Evolutionary conservation across 2,113 vertebrate species (phyloP), one percentile per base, ranked within the genome.

Genomic region (Labrus mixtus): DNA sequence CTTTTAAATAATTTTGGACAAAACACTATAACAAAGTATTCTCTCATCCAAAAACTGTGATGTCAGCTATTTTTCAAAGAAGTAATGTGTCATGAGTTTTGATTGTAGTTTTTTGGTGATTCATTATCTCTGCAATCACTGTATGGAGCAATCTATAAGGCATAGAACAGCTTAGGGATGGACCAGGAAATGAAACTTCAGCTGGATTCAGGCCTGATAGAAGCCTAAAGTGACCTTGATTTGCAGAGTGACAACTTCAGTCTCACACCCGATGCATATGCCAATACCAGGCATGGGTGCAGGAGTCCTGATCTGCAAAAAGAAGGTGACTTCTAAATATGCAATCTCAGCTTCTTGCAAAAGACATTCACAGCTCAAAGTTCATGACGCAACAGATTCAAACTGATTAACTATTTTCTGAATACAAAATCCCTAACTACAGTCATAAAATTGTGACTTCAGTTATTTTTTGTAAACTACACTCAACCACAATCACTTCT

Each of bases 311-410:
- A 70, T 37, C 36, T 73, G 50, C 50, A 73, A 60, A 37, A 33
- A 39, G 4, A 54, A 6, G n/a, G 39, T 13, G 58, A 53, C 6
- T 39, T 72, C 13, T 16, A 12, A 64, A 59, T 59, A 39, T 64
- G 33, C 41, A 77, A 68, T 62, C 59, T 77, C 57, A 63, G 25
- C 19, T 59, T 67, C 51, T 19, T 58, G 33, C 8, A 25, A 23
- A 9, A 37, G 37, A 16, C 11, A 41, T 66, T 66, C 17, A 48
- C 60, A 65, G 12, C 25, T 64, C 39, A 22, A n/a, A 43, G 15
- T 3, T 9, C n/a, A 46, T 10, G 4, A 54, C 46, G 13, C 46
- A 36, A 2, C 13, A 19, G 46, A 48, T 48, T 48, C 15, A 48
- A 7, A 17, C 46, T 48, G 22, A 16, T 20, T 23, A 1, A 50